phyloP scores from a whole-genome alignment of 1,140 invertebrate genomes.

The Kradibia gibbosae region DNA sequence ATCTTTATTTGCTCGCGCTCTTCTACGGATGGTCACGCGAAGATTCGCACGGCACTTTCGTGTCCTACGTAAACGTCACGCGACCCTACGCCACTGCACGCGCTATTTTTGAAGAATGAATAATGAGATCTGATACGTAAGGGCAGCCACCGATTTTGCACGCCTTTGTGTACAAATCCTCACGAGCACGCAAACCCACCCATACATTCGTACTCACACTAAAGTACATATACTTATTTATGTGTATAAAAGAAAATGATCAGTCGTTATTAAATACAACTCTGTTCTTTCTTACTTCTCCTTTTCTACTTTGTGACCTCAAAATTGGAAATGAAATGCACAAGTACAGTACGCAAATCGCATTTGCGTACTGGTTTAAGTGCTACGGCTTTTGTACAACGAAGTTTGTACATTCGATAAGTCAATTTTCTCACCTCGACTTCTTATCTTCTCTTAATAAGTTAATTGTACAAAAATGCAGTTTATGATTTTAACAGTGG shows the following conservation, averaged over 20 bases:
- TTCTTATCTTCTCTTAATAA: background rate
- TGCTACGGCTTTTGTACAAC: constrained; percentile 4
- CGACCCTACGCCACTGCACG: background rate
- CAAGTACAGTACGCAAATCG: background rate
- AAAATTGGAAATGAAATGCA: background rate
- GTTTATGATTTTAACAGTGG: background rate
- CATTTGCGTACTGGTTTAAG: constrained; percentile 1
- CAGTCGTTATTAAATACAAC: background rate
- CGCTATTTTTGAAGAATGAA: constrained; percentile 24
- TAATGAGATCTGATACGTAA: constrained; percentile 38
- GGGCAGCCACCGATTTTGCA: background rate
- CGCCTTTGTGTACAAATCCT: background rate
- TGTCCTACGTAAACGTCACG: background rate
- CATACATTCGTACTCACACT: no score
- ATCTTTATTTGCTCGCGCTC: background rate
- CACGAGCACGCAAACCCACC: background rate
- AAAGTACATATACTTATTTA: no score
- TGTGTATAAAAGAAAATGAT: background rate
- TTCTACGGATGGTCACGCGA: constrained; percentile 38
- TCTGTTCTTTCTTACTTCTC: background rate
- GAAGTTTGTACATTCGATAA: constrained; percentile 10
- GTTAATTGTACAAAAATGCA: background rate
- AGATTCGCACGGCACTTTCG: constrained; percentile 25
- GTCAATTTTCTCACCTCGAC: background rate
- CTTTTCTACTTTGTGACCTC: background rate